Evolutionary conservation across 2,888 invertebrate genomes (phyloP).

Genomic region (Marronus borbonicus): DNA sequence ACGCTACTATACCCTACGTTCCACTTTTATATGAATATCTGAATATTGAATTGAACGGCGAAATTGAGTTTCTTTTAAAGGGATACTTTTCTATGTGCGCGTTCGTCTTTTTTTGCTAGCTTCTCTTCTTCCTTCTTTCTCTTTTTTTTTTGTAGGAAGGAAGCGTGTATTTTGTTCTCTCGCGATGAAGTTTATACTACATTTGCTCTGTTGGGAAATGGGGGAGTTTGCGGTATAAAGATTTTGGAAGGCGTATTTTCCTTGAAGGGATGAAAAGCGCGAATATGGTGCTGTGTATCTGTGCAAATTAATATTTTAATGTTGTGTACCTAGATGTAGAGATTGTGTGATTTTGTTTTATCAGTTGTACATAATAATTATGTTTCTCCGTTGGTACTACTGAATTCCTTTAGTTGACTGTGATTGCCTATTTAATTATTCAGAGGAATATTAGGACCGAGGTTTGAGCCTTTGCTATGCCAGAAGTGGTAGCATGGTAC

Average conservation of each 20-base stretch:
- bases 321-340: too few species aligned
- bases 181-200: background rate
- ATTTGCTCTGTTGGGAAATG: slow-evolving; percentile 1
- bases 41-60: slow-evolving; percentile 35
- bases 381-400: too few species aligned
- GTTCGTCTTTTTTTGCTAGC: background rate
- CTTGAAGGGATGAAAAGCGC: background rate
- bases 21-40: slow-evolving; percentile 28
- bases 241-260: background rate
- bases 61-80: slow-evolving; percentile 35
- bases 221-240: slow-evolving; percentile 19
- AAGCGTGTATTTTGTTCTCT: background rate
- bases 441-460: too few species aligned
- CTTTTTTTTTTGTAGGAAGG: background rate
- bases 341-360: too few species aligned
- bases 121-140: background rate
- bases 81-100: slow-evolving; percentile 10
- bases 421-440: too few species aligned
- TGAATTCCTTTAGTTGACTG: too few species aligned
- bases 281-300: background rate
- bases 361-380: too few species aligned
- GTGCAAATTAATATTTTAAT: too few species aligned
- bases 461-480: too few species aligned
- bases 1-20: background rate
- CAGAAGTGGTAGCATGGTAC: too few species aligned